Percentiles rank a stretch among this genome's conserved stretches.
phyloP scores from a whole-genome alignment of 1,140 invertebrate genomes.

The Cotesia glomerata region DNA sequence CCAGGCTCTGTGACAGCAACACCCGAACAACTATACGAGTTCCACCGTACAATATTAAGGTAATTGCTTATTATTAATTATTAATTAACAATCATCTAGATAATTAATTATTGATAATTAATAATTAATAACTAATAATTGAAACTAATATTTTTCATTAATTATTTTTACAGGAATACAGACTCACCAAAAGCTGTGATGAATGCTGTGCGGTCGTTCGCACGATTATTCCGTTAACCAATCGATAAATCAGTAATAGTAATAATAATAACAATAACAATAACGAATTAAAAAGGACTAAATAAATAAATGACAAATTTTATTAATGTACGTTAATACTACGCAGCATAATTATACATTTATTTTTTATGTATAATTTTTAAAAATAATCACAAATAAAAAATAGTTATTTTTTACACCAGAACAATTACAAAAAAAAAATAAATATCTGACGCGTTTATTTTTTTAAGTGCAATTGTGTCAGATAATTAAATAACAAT shows the following conservation, averaged over 20 bases:
- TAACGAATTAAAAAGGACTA: background rate
- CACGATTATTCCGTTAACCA: slow-evolving; percentile 76
- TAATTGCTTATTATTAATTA: slow-evolving; percentile 55
- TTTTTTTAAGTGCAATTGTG: slow-evolving; percentile 13
- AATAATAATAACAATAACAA: background rate
- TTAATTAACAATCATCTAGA: slow-evolving; percentile 37
- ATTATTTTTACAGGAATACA: slow-evolving; percentile 63
- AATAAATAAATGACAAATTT: background rate
- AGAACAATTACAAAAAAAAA: background rate
- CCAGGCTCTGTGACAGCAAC: slow-evolving; percentile 79
- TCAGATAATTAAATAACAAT: background rate
- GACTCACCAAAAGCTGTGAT: slow-evolving; percentile 74
- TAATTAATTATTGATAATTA: background rate
- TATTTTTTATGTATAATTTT: background rate
- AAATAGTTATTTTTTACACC: background rate
- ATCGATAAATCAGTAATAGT: slow-evolving; percentile 1
- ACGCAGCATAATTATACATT: background rate
- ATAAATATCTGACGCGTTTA: background rate
- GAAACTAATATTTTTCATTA: slow-evolving; percentile 1
- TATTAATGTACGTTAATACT: background rate
- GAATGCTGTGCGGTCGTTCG: slow-evolving; percentile 75
- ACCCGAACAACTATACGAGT: slow-evolving; percentile 81
- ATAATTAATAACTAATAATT: background rate
- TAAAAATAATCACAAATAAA: background rate
- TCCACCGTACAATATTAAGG: slow-evolving; percentile 79